phyloP scores from a whole-genome alignment of 2,888 invertebrate species.

The Ophion slaviceki region DNA sequence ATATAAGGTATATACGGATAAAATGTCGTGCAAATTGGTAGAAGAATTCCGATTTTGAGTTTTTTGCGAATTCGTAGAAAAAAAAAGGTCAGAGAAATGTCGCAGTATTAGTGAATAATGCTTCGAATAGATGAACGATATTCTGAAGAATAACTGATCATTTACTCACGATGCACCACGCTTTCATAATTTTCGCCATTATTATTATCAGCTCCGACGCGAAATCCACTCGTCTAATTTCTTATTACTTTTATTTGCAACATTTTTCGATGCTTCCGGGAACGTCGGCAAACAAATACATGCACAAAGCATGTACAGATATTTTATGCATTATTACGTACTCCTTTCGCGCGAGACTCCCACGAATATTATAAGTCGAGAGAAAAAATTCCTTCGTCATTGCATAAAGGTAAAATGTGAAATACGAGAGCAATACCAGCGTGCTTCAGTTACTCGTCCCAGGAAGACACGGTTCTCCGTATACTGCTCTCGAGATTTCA shows the following conservation, averaged over 20 bases:
- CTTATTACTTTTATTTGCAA: background rate
- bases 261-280: background rate
- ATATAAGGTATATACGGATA: no score
- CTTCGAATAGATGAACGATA: no score
- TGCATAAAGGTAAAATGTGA: constrained; percentile 38
- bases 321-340: constrained; percentile 4
- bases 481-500: background rate
- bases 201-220: background rate
- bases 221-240: background rate
- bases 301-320: background rate
- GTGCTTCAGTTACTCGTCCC: constrained; percentile 46
- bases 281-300: background rate
- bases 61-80: no score
- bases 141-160: no score
- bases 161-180: no score
- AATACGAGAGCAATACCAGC: constrained; percentile 22
- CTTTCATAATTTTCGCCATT: background rate
- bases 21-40: no score
- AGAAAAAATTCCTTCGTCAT: constrained; percentile 6
- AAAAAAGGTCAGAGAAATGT: no score
- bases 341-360: background rate
- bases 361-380: constrained; percentile 13
- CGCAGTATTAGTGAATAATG: no score
- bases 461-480: constrained; percentile 11
- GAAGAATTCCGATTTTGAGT: no score